These are phyloP conservation scores for Mythimna ferrago DNA, from an alignment of 2,888 invertebrate genomes.

Conservation along the genomic window DNA sequence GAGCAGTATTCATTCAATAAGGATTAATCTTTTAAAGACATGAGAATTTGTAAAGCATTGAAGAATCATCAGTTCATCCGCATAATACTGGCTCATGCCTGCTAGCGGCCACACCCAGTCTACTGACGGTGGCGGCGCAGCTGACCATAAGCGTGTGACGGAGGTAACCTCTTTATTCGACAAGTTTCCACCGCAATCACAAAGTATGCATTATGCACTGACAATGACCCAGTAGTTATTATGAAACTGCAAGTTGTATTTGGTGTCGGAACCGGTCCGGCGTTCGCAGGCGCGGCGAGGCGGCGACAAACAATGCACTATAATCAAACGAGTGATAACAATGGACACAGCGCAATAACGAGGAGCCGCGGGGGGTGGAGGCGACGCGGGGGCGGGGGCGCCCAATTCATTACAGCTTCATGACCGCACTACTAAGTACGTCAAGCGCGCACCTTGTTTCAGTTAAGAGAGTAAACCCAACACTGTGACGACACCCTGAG, in stretches of 20 bases:
- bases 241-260: background rate
- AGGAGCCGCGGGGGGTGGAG: background rate
- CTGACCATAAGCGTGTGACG: background rate
- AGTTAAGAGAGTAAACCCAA: background rate
- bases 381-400: background rate
- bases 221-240: constrained; percentile 5
- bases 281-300: background rate
- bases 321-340: constrained; percentile 27
- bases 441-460: background rate
- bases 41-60: background rate
- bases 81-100: background rate
- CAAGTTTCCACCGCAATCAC: background rate
- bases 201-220: background rate
- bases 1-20: no score
- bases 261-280: background rate
- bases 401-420: constrained; percentile 19
- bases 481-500: background rate
- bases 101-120: background rate
- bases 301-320: constrained; percentile 30
- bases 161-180: background rate
- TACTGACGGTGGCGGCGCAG: background rate
- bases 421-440: background rate
- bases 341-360: constrained; percentile 22
- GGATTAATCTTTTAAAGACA: no score
- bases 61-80: background rate